These are phyloP conservation scores for Eupithecia pulchellata DNA, from an alignment of 2,888 invertebrate genomes.

Conservation along the genomic window DNA sequence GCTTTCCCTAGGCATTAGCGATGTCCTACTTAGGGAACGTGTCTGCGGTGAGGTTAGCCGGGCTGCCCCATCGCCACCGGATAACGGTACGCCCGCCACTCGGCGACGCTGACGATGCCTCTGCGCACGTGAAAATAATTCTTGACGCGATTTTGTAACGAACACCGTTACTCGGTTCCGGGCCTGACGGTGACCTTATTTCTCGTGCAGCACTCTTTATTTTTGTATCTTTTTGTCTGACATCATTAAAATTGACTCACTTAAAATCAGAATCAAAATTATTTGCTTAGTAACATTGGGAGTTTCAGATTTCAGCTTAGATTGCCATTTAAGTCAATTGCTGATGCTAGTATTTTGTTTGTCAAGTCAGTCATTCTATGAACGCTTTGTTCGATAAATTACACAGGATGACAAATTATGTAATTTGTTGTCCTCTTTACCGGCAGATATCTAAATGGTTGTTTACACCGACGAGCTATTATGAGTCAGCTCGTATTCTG, in stretches of 20 bases:
- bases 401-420: conserved; percentile 51
- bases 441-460: conserved; percentile 53
- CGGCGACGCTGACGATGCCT: conserved; percentile 57
- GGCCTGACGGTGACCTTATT: conserved; percentile 82
- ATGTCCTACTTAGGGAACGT: conserved; percentile 69
- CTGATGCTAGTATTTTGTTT: conserved; percentile 37
- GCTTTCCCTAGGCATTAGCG: conserved; percentile 44
- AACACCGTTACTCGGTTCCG: conserved; percentile 83
- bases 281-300: conserved; percentile 14
- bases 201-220: conserved; percentile 76
- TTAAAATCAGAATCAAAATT: conserved; percentile 50
- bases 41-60: conserved; percentile 62
- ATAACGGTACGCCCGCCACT: conserved; percentile 52
- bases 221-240: conserved; percentile 77
- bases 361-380: background rate
- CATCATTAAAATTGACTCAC: conserved; percentile 56
- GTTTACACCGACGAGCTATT: conserved; percentile 56
- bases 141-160: conserved; percentile 84
- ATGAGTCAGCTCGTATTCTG: conserved; percentile 65
- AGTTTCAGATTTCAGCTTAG: conserved; percentile 18
- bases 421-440: conserved; percentile 52
- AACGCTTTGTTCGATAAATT: conserved; percentile 27
- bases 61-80: conserved; percentile 62
- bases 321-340: conserved; percentile 4
- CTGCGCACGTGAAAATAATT: conserved; percentile 83